Evolutionary conservation across 2,113 vertebrate genomes (phyloP).

Genomic region (Mastomys coucha): DNA sequence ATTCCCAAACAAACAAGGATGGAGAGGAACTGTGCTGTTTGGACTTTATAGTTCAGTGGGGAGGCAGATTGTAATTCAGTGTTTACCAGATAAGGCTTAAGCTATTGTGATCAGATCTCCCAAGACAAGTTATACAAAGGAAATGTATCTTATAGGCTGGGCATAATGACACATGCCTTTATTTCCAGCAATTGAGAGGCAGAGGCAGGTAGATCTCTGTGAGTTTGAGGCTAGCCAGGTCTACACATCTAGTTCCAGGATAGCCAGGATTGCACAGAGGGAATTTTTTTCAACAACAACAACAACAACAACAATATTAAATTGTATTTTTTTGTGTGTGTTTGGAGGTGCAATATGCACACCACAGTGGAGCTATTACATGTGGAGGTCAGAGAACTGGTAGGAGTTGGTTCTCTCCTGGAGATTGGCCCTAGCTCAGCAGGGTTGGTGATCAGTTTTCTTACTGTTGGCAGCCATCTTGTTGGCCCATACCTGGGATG

Average conservation of each 20-base stretch:
- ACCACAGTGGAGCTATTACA: neutral
- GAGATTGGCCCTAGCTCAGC: neutral
- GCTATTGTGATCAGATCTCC: neutral
- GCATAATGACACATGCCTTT: neutral
- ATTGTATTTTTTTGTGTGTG: neutral
- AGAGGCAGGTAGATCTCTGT: neutral
- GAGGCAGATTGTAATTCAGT: neutral
- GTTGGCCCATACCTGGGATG: neutral
- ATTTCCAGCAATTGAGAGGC: neutral
- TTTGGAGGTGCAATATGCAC: too few relatives aligned
- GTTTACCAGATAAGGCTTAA: neutral
- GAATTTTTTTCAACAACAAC: neutral
- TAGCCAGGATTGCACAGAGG: neutral
- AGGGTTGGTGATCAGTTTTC: neutral
- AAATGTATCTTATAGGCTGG: neutral
- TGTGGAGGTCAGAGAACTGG: neutral
- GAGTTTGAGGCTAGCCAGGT: neutral
- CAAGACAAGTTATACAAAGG: neutral
- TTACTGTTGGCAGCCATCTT: too few relatives aligned
- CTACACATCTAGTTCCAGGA: neutral
- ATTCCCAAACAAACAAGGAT: neutral
- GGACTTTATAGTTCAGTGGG: neutral
- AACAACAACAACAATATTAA: neutral
- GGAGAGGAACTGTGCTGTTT: neutral
- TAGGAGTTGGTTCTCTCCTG: neutral